Conservation (phyloP, 1,140 invertebrate genomes). For the Pogonognathellus flavescens region DNA sequence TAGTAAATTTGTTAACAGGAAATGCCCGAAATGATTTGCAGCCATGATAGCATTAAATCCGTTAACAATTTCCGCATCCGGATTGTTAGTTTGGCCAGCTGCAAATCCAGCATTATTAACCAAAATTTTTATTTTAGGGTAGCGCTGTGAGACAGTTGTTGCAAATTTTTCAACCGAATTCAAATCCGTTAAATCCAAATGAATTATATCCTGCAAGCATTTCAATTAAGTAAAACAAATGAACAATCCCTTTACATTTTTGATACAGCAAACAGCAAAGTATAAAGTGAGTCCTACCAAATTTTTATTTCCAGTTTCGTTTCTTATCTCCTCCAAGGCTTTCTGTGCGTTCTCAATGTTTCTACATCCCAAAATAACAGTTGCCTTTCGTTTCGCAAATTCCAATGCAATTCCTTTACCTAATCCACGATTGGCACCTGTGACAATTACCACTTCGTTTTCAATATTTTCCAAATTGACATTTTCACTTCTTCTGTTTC, state of each 20-base stretch:
- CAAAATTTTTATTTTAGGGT: constrained; percentile 71
- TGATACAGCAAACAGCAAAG: neutral
- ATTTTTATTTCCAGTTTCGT: constrained; percentile 10
- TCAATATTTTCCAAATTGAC: neutral
- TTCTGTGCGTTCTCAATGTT: neutral
- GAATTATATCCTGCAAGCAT: constrained; percentile 18
- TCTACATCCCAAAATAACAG: constrained; percentile 4
- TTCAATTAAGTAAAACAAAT: neutral
- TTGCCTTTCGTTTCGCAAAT: constrained; percentile 38
- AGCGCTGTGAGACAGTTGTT: constrained; percentile 63
- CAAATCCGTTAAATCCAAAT: constrained; percentile 63
- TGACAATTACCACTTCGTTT: constrained; percentile 19
- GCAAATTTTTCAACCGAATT: constrained; percentile 65
- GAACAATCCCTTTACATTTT: neutral
- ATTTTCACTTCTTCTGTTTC: too few species aligned
- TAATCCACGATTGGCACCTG: constrained; percentile 33
- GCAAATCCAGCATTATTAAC: constrained; percentile 75
- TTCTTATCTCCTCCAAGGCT: constrained; percentile 6
- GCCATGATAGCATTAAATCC: neutral
- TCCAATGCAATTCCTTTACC: constrained; percentile 26
- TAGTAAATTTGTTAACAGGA: constrained; percentile 60
- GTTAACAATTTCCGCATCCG: neutral
- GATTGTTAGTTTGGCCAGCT: too few species aligned
- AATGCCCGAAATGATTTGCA: neutral
- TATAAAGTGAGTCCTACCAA: neutral